Base-by-base conservation (phyloP, 2,797 vertebrate species). In the Myioborus melanocephalus region DNA sequence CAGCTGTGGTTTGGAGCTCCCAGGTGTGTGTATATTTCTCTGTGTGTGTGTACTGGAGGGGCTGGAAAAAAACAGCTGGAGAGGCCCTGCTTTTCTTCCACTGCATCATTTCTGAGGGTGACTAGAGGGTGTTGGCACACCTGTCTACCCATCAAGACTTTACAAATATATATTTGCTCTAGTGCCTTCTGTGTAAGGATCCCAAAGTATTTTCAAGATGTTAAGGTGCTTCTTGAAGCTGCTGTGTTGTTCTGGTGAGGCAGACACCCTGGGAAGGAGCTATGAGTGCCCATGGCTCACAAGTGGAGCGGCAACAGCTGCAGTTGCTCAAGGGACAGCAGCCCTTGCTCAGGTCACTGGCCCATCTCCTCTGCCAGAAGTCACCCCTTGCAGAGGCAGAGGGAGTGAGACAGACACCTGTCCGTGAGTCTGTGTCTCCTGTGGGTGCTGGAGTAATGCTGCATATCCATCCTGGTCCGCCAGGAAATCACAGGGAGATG, bases 11-110 rank as follows among this genome's bases (percentile, higher is more conserved):
- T 60, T 83, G 61, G 50, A 61, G 46, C 30, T 86, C 14, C 24
- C 22, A 37, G n/a, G 23, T 11, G 1, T 9, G 15, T 2, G 3
- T 18, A 1, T 10, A 5, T 22, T 7, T 20, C 1, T 41, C 1
- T 41, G 43, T n/a, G 27, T 22, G 16, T 37, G 53, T 23, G 8
- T 56, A 12, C 37, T 61, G 26, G 28, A 68, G 20, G 15, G 41
- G 13, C 18, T 83, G 65, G 20, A 49, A 77, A 46, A 53, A 70
- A 14, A 0, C 3, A 11, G 6, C 7, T 6, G 19, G 27, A 41
- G 19, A 49, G 30, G 8, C 11, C 20, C 24, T 71, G 16, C 28
- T 81, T 81, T 75, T 77, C 53, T 79, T 43, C 22, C 52, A 24
- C 61, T 19, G 12, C 34, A 13, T 69, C 6, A 3, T 81, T 83